Conservation (phyloP, 2,888 invertebrate genomes). For the Alviniconcha strummeri region DNA sequence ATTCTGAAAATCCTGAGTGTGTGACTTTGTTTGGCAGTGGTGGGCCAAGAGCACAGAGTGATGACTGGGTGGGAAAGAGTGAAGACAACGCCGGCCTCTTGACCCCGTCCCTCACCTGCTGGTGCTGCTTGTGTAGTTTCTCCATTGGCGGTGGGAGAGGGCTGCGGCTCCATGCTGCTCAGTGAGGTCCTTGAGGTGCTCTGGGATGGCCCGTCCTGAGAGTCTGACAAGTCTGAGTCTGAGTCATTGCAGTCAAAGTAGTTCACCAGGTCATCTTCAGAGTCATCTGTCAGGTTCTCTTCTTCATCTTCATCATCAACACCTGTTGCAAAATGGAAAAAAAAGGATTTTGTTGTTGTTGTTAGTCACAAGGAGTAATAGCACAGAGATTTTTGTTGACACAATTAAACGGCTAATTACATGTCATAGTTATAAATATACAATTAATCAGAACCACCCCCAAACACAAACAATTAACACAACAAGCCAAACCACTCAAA, state of each 20-base stretch:
- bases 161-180: background rate
- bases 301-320: constrained; percentile 57
- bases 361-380: no score
- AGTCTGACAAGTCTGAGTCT: constrained; percentile 67
- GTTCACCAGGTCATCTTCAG: constrained; percentile 64
- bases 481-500: no score
- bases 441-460: no score
- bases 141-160: constrained; percentile 16
- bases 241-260: constrained; percentile 63
- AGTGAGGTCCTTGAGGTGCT: constrained; percentile 8
- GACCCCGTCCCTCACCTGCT: background rate
- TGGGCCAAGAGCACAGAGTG: no score
- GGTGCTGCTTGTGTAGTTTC: constrained; percentile 1
- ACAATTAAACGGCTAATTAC: no score
- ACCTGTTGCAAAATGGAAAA: constrained; percentile 42
- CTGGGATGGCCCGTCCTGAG: constrained; percentile 21
- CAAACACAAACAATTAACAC: no score
- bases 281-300: constrained; percentile 60
- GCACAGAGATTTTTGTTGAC: no score
- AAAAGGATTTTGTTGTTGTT: no score
- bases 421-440: background rate
- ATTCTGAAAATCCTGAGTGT: no score
- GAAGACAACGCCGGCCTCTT: no score
- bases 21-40: no score
- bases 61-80: no score